phyloP scores from a whole-genome alignment of 2,888 invertebrate genomes.

The Heliothis peltigera region DNA sequence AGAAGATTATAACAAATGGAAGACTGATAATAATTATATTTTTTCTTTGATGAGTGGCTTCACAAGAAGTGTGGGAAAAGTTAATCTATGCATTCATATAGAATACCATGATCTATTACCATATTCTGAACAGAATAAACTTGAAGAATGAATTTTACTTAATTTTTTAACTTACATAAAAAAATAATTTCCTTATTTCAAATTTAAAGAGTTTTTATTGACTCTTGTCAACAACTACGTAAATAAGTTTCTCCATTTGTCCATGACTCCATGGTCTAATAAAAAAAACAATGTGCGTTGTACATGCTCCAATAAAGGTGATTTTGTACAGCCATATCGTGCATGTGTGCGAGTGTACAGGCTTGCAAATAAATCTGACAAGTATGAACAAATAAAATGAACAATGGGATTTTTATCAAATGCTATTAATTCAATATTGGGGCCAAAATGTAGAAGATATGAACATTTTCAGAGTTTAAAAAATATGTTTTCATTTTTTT shows the following conservation, averaged over 20 bases:
- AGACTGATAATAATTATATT: background rate
- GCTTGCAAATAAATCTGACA: slow-evolving; percentile 47
- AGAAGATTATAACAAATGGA: background rate
- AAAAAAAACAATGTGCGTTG: background rate
- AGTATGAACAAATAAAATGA: slow-evolving; percentile 62
- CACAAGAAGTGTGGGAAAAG: too few species aligned
- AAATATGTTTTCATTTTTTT: background rate
- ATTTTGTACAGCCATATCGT: slow-evolving; percentile 27
- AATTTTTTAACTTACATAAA: too few species aligned
- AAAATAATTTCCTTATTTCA: too few species aligned
- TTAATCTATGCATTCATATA: too few species aligned
- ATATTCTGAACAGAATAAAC: too few species aligned
- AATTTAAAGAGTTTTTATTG: too few species aligned
- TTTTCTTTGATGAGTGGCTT: too few species aligned
- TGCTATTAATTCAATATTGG: slow-evolving; percentile 29
- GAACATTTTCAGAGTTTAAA: background rate
- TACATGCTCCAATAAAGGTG: background rate
- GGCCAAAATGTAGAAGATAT: background rate
- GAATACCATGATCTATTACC: too few species aligned
- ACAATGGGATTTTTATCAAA: slow-evolving; percentile 16
- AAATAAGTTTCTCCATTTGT: slow-evolving; percentile 8
- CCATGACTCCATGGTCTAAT: slow-evolving; percentile 5
- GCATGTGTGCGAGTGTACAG: slow-evolving; percentile 46
- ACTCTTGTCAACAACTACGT: background rate
- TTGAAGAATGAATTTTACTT: too few species aligned